Evolutionary conservation across 92 coral and sea anemone genomes (phyloP).

Genomic region (Porites evermanni): DNA sequence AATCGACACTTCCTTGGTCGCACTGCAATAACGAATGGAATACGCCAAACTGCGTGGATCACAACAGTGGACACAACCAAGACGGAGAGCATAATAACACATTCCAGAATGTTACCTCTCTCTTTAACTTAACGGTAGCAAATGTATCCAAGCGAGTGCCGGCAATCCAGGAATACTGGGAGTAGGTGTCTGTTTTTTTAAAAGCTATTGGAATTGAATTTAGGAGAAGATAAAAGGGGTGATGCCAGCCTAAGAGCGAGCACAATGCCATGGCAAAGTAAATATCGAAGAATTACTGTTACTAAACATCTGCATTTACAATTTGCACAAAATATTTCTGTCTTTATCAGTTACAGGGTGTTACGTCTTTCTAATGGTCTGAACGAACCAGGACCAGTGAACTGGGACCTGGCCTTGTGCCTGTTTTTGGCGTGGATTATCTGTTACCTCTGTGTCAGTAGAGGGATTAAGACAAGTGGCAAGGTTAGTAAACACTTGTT

Average conservation of each 20-base stretch:
- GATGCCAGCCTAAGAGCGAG: no score
- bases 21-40: slow-evolving; percentile 86
- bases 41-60: slow-evolving; percentile 60
- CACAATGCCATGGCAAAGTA: no score
- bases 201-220: no score
- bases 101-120: not conserved
- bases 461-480: slow-evolving; percentile 85
- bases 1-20: slow-evolving; percentile 81
- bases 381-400: slow-evolving; percentile 56
- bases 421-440: slow-evolving; percentile 82
- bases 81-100: not conserved
- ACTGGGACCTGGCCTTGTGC: slow-evolving; percentile 80
- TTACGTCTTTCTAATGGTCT: slow-evolving; percentile 67
- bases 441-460: slow-evolving; percentile 82
- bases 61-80: not conserved
- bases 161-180: slow-evolving; percentile 87
- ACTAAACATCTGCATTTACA: no score
- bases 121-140: slow-evolving; percentile 16
- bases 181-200: slow-evolving; percentile 58
- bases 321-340: not conserved
- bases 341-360: slow-evolving; percentile 46
- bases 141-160: slow-evolving; percentile 39
- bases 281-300: no score
- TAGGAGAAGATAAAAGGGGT: no score
- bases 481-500: slow-evolving; percentile 42